These are phyloP conservation scores for Lathamus discolor DNA, from an alignment of 2,113 vertebrate species.

Conservation along the genomic window DNA sequence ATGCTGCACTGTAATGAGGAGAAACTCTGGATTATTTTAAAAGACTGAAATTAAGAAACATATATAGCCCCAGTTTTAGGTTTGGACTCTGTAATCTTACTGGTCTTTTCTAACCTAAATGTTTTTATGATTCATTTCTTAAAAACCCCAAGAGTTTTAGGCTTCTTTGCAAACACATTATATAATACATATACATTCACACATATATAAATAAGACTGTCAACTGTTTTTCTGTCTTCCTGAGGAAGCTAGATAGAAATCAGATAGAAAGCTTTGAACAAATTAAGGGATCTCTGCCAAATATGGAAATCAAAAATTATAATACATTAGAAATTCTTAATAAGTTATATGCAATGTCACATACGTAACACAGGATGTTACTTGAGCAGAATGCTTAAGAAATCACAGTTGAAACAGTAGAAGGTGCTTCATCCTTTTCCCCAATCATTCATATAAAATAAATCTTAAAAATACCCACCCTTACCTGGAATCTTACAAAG, in stretches of 20 bases:
- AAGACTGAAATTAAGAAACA: not conserved
- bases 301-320: not conserved
- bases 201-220: not conserved
- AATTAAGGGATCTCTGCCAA: not conserved
- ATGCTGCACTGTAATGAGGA: not conserved
- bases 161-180: not conserved
- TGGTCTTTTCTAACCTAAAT: not conserved
- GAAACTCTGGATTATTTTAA: not conserved
- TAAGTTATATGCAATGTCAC: not conserved
- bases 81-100: not conserved
- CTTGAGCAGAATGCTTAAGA: not conserved
- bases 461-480: not conserved
- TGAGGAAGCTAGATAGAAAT: not conserved
- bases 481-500: not conserved
- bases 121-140: not conserved
- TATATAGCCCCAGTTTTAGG: not conserved
- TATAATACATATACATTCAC: not conserved
- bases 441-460: not conserved
- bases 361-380: not conserved
- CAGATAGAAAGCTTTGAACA: not conserved
- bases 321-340: not conserved
- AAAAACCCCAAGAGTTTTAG: not conserved
- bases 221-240: not conserved
- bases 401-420: not conserved
- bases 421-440: not conserved